These are phyloP conservation scores for Craterocephalus amniculus DNA, from an alignment of 2,797 vertebrate genomes.

Conservation along the genomic window DNA sequence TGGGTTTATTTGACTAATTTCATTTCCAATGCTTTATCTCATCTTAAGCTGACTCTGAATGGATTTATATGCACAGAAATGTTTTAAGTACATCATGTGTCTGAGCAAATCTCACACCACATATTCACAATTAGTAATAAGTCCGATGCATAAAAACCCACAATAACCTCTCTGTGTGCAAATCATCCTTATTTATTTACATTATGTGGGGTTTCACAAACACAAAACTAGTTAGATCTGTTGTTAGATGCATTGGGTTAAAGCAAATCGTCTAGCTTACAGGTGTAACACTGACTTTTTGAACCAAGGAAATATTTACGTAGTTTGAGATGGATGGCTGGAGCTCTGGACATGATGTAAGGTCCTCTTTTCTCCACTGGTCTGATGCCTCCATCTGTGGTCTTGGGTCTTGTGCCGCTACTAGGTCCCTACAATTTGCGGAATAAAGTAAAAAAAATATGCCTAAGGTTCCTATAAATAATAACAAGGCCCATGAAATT, in stretches of 20 bases:
- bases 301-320: constrained; percentile 81
- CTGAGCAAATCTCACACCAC: not conserved
- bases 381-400: constrained; percentile 64
- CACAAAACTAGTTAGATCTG: not conserved
- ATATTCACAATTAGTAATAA: not conserved
- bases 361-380: constrained; percentile 90
- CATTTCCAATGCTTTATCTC: not conserved
- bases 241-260: not conserved
- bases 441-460: not conserved
- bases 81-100: not conserved
- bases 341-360: constrained; percentile 89
- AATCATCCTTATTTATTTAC: not conserved
- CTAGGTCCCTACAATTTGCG: constrained; percentile 46
- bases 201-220: not conserved
- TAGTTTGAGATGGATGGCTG: constrained; percentile 89
- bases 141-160: not conserved
- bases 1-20: not conserved
- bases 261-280: not conserved
- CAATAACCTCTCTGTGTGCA: not conserved
- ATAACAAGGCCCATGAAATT: not conserved
- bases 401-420: constrained; percentile 70
- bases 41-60: too few species aligned
- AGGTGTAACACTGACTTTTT: not conserved
- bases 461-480: not conserved
- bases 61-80: not conserved